Evolutionary conservation across 2,888 invertebrate species (phyloP), one percentile per base, ranked within the genome.

Genomic region (Argynnis bischoffii): DNA sequence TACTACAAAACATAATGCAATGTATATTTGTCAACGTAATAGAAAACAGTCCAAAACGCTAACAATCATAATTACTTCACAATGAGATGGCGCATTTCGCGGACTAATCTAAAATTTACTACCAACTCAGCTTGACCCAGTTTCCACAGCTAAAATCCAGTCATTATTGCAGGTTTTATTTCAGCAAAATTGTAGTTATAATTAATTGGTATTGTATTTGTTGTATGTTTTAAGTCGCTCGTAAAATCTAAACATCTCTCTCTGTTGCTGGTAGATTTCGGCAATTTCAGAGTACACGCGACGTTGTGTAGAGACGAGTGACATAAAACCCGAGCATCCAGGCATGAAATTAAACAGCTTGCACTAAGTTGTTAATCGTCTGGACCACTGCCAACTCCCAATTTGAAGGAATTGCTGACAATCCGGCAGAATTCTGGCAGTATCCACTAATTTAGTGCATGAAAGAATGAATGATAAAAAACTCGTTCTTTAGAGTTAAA

Each of bases 341-440:
- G 82, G 85, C 86, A 84, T 85, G 85, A 89, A 90, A 90, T 90
- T 86, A 89, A 89, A 89, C 87, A 76, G 76, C 76, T 76, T 71
- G 86, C 85, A 85, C 81, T 84, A 88, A 87, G 77, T 86, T 88
- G 87, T 87, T 89, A 88, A 89, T 88, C 83, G 85, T 69, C 83
- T 89, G 89, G 89, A 84, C 79, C 78, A 69, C 71, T 77, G 88
- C 89, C 90, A 90, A 81, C 74, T 76, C 78, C 78, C 87, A 86
- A 87, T 89, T 88, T 86, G 79, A 83, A 87, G 84, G 84, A 86
- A 86, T 83, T 82, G 86, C 87, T 86, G 87, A 85, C 82, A 79
- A 72, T 68, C 73, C 74, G 69, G 63, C 69, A 67, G 74, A 76
- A 71, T 75, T 73, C 69, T 72, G 74, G 67, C 72, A 72, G 70